Evolutionary conservation across 2,888 invertebrate species (phyloP).

Genomic region (Cataglyphis albicans): DNA sequence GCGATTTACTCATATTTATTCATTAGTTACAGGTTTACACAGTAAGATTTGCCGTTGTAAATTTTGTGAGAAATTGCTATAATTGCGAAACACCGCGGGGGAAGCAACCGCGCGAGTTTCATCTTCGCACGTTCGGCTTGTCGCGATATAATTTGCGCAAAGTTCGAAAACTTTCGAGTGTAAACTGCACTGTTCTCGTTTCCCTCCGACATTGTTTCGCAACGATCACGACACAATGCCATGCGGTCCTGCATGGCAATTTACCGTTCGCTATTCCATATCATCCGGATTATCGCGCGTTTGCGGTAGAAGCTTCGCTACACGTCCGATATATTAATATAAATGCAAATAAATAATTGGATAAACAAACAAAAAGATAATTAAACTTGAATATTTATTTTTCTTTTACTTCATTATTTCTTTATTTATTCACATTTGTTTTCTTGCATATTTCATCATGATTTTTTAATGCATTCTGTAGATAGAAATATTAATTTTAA

Average conservation of each 20-base stretch:
- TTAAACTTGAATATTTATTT: background rate
- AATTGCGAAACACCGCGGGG: slow-evolving; percentile 39
- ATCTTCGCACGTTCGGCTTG: slow-evolving; percentile 30
- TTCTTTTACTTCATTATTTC: background rate
- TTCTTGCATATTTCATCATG: background rate
- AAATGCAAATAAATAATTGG: slow-evolving; percentile 22
- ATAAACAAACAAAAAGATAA: slow-evolving; percentile 10
- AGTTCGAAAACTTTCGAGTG: slow-evolving; percentile 69
- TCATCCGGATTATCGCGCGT: slow-evolving; percentile 30
- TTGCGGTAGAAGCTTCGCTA: slow-evolving; percentile 23
- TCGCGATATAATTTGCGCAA: slow-evolving; percentile 44
- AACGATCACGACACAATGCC: slow-evolving; percentile 66
- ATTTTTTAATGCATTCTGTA: background rate
- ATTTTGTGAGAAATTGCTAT: slow-evolving; percentile 43
- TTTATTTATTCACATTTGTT: background rate
- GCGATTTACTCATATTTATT: slow-evolving; percentile 16
- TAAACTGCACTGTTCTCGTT: slow-evolving; percentile 60
- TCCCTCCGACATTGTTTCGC: slow-evolving; percentile 60
- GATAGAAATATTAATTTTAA: background rate
- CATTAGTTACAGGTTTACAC: slow-evolving; percentile 13
- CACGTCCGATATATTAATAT: slow-evolving; percentile 12
- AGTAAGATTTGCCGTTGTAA: slow-evolving; percentile 36
- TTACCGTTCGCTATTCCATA: slow-evolving; percentile 61
- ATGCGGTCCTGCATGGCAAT: slow-evolving; percentile 63
- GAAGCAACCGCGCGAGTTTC: slow-evolving; percentile 25